A percentile compares a stretch with the other conserved stretches of the same genome.
phyloP scores from a whole-genome alignment of 2,113 vertebrate species.

The Gopherus evgoodei region DNA sequence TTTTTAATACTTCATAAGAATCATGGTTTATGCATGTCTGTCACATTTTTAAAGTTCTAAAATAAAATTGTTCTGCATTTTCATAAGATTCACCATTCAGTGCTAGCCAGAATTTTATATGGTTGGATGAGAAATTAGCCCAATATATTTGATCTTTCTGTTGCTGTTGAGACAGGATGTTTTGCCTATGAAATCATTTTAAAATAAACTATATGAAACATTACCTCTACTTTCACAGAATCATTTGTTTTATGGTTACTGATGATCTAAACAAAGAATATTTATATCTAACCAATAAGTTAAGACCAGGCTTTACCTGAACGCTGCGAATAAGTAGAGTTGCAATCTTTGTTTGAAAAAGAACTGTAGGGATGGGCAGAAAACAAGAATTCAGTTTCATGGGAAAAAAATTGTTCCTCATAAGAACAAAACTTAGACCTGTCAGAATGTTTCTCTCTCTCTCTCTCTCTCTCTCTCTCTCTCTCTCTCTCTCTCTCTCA shows the following conservation, averaged over 20 bases:
- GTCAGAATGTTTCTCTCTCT: too few species aligned
- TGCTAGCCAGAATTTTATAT: conserved; percentile 15
- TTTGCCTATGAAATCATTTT: not conserved
- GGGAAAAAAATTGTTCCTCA: not conserved
- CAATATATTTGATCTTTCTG: not conserved
- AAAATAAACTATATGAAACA: not conserved
- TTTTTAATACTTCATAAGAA: conserved; percentile 76
- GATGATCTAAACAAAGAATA: not conserved
- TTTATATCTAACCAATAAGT: not conserved
- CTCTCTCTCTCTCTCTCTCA: too few species aligned
- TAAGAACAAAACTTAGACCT: not conserved
- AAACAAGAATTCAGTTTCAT: not conserved
- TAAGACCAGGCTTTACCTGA: not conserved
- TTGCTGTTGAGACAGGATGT: not conserved
- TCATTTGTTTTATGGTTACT: not conserved
- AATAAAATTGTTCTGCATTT: conserved; percentile 62
- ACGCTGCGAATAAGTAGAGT: not conserved
- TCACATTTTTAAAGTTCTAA: conserved; percentile 65
- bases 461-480: too few species aligned
- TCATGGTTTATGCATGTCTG: conserved; percentile 69
- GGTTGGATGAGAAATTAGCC: not conserved
- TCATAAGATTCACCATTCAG: conserved; percentile 62
- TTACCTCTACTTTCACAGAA: not conserved
- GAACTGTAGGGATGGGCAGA: not conserved
- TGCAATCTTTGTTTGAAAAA: not conserved